These are phyloP conservation scores for Callipepla californica DNA, from an alignment of 2,113 vertebrate species.

Conservation along the genomic window DNA sequence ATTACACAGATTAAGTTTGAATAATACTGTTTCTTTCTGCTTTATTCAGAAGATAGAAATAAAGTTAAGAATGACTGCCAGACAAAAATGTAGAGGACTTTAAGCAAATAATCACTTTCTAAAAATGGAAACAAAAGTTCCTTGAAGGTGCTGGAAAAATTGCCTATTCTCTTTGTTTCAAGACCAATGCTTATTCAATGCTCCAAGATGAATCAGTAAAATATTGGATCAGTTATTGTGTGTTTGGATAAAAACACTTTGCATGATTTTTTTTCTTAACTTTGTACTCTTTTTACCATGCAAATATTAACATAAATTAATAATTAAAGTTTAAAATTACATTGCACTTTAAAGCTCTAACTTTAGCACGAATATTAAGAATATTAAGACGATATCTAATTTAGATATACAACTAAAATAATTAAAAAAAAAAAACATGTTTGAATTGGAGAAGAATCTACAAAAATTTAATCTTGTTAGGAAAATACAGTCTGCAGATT, in stretches of 20 bases:
- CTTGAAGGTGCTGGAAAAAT: not conserved
- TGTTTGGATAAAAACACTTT: not conserved
- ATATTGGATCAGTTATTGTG: not conserved
- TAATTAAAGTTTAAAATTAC: not conserved
- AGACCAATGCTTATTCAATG: not conserved
- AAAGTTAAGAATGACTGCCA: not conserved
- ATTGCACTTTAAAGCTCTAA: not conserved
- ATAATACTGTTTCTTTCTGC: not conserved
- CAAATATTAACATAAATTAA: not conserved
- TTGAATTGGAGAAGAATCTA: not conserved
- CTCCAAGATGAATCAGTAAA: not conserved
- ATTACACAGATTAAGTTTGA: not conserved
- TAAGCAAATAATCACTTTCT: not conserved
- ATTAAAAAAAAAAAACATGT: not conserved
- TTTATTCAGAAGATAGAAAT: not conserved
- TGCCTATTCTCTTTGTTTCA: not conserved
- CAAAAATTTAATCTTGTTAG: rapidly evolving
- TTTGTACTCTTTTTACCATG: not conserved
- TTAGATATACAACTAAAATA: not conserved
- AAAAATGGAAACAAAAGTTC: not conserved
- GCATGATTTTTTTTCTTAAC: not conserved
- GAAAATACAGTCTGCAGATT: not conserved
- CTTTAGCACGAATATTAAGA: not conserved
- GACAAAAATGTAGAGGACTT: not conserved
- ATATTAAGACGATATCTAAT: not conserved